Percentiles rank a stretch among this genome's conserved stretches.
Conservation (phyloP, 1,140 invertebrate genomes). For the Drosophila elegans region DNA sequence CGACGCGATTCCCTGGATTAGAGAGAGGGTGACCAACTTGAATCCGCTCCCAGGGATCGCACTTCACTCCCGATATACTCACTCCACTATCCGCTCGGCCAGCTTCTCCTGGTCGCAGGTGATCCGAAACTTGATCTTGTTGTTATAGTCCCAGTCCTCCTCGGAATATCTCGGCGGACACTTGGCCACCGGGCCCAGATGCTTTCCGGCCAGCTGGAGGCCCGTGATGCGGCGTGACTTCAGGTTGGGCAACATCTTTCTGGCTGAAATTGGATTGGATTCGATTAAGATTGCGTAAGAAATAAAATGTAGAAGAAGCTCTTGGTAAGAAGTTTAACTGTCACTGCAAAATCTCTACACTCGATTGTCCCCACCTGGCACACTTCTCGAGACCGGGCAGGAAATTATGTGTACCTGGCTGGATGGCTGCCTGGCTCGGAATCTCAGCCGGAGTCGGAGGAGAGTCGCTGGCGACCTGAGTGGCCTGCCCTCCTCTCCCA, state of each 20-base stretch:
- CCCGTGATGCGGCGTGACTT: slow-evolving; percentile 72
- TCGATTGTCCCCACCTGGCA: slow-evolving; percentile 51
- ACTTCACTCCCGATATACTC: slow-evolving; percentile 36
- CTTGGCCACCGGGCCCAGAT: slow-evolving; percentile 86
- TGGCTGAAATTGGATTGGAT: slow-evolving; percentile 1
- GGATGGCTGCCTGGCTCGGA: slow-evolving; percentile 51
- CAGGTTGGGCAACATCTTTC: slow-evolving; percentile 76
- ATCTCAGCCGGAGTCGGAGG: slow-evolving; percentile 37
- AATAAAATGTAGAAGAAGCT: slow-evolving; percentile 4
- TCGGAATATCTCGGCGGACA: slow-evolving; percentile 88
- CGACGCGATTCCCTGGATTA: slow-evolving; percentile 86
- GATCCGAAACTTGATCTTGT: slow-evolving; percentile 87
- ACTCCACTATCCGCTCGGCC: slow-evolving; percentile 88
- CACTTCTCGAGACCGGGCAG: slow-evolving; percentile 52
- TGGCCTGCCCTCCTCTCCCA: slow-evolving; percentile 21
- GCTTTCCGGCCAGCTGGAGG: slow-evolving; percentile 73
- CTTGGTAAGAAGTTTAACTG: slow-evolving; percentile 18
- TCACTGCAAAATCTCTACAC: slow-evolving; percentile 34
- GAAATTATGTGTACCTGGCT: slow-evolving; percentile 53
- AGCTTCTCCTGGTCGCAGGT: slow-evolving; percentile 90
- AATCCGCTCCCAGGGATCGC: slow-evolving; percentile 8
- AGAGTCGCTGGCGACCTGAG: slow-evolving; percentile 34
- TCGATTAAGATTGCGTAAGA: slow-evolving; percentile 61
- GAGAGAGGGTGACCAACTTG: slow-evolving; percentile 24
- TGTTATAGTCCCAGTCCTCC: slow-evolving; percentile 90